A percentile compares a stretch with the other conserved stretches of the same genome.
These are phyloP conservation scores for Linnaemya tessellans DNA, from an alignment of 2,888 invertebrate species.

Conservation along the genomic window DNA sequence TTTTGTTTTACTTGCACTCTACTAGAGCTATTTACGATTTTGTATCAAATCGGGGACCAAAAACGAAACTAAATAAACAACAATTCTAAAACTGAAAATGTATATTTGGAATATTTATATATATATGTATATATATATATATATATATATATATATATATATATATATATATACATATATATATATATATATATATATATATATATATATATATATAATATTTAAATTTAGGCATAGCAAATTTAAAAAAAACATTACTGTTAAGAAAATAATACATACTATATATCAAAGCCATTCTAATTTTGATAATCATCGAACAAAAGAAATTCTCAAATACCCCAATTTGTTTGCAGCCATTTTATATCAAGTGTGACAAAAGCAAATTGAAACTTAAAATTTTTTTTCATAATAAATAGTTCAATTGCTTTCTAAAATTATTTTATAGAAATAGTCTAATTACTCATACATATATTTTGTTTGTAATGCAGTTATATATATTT, in stretches of 20 bases:
- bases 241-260: background rate
- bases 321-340: constrained; percentile 23
- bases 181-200: too few species aligned
- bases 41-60: constrained; percentile 14
- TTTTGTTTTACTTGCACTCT: constrained; percentile 5
- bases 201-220: too few species aligned
- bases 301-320: constrained; percentile 2
- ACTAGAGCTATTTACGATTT: background rate
- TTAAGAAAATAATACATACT: background rate
- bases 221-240: too few species aligned
- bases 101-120: background rate
- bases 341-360: constrained; percentile 16
- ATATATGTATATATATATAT: background rate
- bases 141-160: too few species aligned
- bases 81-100: constrained; percentile 40
- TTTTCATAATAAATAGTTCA: constrained; percentile 14
- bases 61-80: constrained; percentile 42
- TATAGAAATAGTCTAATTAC: constrained; percentile 41
- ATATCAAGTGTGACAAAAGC: constrained; percentile 30
- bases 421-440: background rate
- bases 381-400: constrained; percentile 22
- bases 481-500: constrained; percentile 32
- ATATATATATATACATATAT: too few species aligned
- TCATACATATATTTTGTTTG: constrained; percentile 26
- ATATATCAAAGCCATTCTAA: constrained; percentile 31